Evolutionary conservation across 64 coral and sea anemone genomes (phyloP), one percentile per base, ranked within the genome.

Genomic region (Porites lutea): DNA sequence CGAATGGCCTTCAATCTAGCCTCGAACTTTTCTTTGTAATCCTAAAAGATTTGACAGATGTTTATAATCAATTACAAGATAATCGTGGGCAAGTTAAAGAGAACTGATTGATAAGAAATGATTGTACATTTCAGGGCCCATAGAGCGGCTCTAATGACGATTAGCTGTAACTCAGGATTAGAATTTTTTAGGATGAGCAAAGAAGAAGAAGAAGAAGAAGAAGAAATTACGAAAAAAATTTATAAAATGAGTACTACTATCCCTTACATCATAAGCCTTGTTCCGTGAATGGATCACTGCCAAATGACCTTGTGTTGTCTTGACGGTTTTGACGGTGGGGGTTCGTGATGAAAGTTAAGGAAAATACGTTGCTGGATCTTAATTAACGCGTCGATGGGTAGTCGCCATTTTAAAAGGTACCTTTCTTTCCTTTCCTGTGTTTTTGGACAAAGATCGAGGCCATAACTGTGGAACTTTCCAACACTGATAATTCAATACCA

Each of bases 241-340:
- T 57, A 57, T 47, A 48, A 52, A 15, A 4, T 75, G 12, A 21
- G 16, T 19, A 46, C 10, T 0, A 23, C 22, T 20, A 47, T 64
- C 4, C 15, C 89, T 13, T 73, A 96, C 95, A 81, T 96, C 91
- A 52, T 89, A 98, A 44, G 94, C 91, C 58, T 83, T 93, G 65
- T 98, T 90, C 22, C 97, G 74, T 59, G 97, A 82, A 47, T 96
- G 90, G 20, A 98, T 61, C 71, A 79, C 94, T 16, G 97, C 88
- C 47, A 96, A 11, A n/a, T 98, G 97, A 14, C 88, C 97, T 23
- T 86, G 87, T 3, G 97, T 98, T 9, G 97, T 98, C 71, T 98
- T 98, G 73, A 95, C 92, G 2, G 97, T 98, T 78, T 82, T 90
- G 15, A 93, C 52, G 47, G 97, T 49, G 10, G 94, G 91, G 5